Base-by-base conservation (phyloP, 2,888 invertebrate species). In the Esperia sulphurella region DNA sequence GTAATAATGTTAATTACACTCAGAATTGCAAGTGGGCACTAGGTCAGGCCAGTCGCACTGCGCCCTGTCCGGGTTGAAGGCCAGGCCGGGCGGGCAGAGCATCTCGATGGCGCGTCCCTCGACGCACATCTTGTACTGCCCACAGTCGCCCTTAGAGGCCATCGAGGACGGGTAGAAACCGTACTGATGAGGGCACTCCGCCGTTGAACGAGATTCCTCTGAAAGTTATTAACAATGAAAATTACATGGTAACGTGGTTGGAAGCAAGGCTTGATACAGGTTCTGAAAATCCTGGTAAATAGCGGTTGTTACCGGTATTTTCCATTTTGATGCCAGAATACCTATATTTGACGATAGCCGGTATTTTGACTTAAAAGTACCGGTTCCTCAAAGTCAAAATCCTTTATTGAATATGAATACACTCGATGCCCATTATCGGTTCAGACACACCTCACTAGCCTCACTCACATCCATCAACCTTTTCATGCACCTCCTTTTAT, bases 31-130 rank as follows among this genome's bases (percentile, higher is more conserved):
- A 42, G 92, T 91, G 0, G 92, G 71, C 0, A 96, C 95, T 64
- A 92, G 91, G 71, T 96, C 95, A 1, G 96, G 95, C 95, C 96
- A 96, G 64, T 96, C 95, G 67, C 96, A 96, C 38, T 92, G 91
- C 56, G 93, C 93, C 7, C 82, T 90, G 1, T 88, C 91, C 13
- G 91, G 85, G 73, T 93, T 93, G 83, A 93, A 95, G 8, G 95
- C 95, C 50, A 96, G 86, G 14, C 96, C 96, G 65, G 93, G 92
- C 0, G 96, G 21, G 93, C 96, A 96, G 58, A 92, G 89, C 71
- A 95, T 93, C 28, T 79, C 74, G n/a, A 69, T 49, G 14, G 79
- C 67, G 0, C 86, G 81, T 6, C 96, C 96, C 7, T 91, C 92
- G 0, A 93, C 94, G 63, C 96, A 96, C 70, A 95, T 94, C 76